These are phyloP conservation scores for Pyrgilauda ruficollis DNA, from an alignment of 2,113 vertebrate species.

Conservation along the genomic window DNA sequence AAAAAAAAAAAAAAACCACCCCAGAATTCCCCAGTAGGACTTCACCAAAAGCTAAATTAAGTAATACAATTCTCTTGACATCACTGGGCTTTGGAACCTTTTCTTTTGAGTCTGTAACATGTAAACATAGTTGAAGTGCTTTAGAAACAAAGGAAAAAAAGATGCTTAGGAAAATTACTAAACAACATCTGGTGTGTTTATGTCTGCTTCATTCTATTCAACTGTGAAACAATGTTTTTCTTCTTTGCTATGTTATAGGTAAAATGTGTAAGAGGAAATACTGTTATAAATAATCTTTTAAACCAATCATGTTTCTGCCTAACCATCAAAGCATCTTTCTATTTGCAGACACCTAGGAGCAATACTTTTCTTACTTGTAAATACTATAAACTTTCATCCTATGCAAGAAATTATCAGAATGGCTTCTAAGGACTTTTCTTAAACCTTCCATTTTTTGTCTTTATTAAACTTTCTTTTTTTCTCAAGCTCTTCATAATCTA, in stretches of 20 bases:
- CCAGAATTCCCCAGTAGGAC: background rate
- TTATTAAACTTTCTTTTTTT: constrained; percentile 64
- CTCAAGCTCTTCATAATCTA: constrained; percentile 61
- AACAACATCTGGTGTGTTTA: constrained; percentile 17
- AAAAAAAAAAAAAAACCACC: background rate
- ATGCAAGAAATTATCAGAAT: constrained; percentile 47
- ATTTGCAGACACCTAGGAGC: constrained; percentile 59
- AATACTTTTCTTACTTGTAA: constrained; percentile 48
- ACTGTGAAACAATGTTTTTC: constrained; percentile 52
- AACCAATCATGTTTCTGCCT: constrained; percentile 55
- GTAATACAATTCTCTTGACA: background rate
- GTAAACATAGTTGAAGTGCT: background rate
- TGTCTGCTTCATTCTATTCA: constrained; percentile 41
- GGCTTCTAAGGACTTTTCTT: constrained; percentile 57
- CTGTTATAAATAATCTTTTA: constrained; percentile 30
- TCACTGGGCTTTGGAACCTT: background rate
- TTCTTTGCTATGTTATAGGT: constrained; percentile 44
- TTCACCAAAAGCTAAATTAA: constrained; percentile 22
- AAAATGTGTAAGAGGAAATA: constrained; percentile 31
- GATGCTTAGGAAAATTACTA: constrained; percentile 15
- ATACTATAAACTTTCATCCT: constrained; percentile 41
- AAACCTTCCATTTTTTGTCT: constrained; percentile 55
- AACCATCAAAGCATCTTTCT: constrained; percentile 57
- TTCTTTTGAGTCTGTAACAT: background rate
- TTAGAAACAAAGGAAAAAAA: constrained; percentile 35